Conservation (phyloP, 2,797 vertebrate genomes). For the Syngnathus rostellatus region DNA sequence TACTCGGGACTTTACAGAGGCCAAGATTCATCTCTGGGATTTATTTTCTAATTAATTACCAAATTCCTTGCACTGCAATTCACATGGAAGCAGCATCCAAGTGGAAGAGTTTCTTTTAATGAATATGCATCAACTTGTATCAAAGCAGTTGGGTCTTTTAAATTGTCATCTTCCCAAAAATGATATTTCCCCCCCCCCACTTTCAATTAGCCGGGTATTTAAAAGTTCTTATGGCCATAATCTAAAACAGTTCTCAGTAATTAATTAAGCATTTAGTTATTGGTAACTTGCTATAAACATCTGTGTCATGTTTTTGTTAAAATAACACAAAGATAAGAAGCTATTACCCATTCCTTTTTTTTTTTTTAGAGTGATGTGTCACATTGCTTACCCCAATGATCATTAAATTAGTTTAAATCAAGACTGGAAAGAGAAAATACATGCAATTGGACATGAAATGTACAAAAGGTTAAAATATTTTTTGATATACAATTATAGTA, state of each 20-base stretch:
- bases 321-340: no score
- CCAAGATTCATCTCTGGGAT: slow-evolving; percentile 27
- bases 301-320: no score
- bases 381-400: no score
- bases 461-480: neutral
- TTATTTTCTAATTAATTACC: slow-evolving; percentile 5
- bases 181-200: no score
- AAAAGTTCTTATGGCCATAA: no score
- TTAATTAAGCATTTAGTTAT: no score
- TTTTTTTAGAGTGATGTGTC: no score
- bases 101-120: slow-evolving; percentile 2
- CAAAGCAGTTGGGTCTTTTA: neutral
- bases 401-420: no score
- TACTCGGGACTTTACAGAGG: slow-evolving; percentile 27
- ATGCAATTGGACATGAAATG: neutral
- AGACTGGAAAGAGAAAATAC: neutral
- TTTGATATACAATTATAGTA: neutral
- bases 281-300: no score
- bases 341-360: no score
- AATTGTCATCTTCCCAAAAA: neutral
- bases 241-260: no score
- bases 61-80: neutral
- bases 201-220: no score
- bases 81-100: neutral
- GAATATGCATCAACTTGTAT: slow-evolving; percentile 4